Base-by-base conservation (phyloP, 1,140 invertebrate species). In the Megalonaias nervosa region DNA sequence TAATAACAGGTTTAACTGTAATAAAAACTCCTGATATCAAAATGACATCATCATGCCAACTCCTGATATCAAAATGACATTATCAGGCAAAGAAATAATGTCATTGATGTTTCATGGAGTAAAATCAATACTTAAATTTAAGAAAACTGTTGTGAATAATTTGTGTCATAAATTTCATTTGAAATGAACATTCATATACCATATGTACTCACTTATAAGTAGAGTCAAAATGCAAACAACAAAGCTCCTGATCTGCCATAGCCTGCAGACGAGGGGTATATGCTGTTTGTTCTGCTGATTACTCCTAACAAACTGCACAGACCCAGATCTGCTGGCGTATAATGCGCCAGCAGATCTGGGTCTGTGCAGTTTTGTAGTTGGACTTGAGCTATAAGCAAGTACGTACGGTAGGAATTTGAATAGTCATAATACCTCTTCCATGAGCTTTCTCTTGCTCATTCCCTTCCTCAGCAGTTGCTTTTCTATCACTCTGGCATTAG, bases 401-500 rank as follows among this genome's bases (percentile, higher is more conserved):
- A 14, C 67, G 3, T 16, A 31, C 12, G 26, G n/a, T 15, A 31
- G 16, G 15, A 19, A n/a, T n/a, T 26, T 70, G 15, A 56, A 68
- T 23, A 56, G 15, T 16, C 11, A 38, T 60, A 62, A 71, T 76
- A 92, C 91, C 84, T 91, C 85, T 76, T 93, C 92, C 82, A 93
- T 92, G 6, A 93, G 83, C 87, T 97, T 96, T 79, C 96, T 89
- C 88, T 98, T 97, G 84, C 95, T 97, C 93, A 98, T 96, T 31
- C 97, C 97, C 92, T 99, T 99, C 73, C 97, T 93, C 87, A 98
- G 95, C 59, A 99, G 92, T 91, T 99, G 97, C 89, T 99, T 99
- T 87, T 99, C 97, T 90, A 99, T 99, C 77, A 99, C 99, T 80
- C 97, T 93, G 4, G 98, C 98, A 94, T 99, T 99, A 84, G 97